Evolutionary conservation across 2,888 invertebrate genomes (phyloP), one percentile per base, ranked within the genome.

Genomic region (Gymnocheta viridis): DNA sequence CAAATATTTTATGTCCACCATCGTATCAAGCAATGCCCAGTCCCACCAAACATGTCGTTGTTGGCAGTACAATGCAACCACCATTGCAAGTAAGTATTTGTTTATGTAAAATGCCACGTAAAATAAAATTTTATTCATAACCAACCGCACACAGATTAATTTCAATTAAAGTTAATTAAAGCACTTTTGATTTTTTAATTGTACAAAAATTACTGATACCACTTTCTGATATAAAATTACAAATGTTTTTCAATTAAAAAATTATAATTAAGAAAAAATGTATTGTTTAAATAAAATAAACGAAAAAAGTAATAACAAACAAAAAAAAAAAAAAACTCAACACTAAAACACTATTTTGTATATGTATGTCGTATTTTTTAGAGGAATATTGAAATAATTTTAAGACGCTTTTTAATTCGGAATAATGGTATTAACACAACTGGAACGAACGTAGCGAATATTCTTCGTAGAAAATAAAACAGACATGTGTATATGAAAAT

Each of bases 1-100:
- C 98, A n/a, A 98, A 98, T 62, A 96, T 98, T 89, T 93, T 98
- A 73, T 98, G 98, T 92, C 98, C 97, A 89, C 96, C 96, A 51
- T 95, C 96, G 22, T 97, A 98, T 90, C 98, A 97, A 93, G 95
- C 96, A 95, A 84, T 97, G 97, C 90, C 97, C 95, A 90, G 92
- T 88, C 92, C 92, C 85, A 92, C 92, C 82, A 92, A 92, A 93
- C 93, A 92, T 87, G 93, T 93, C 19, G 93, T 93, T 24, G 93
- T 93, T 54, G 93, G 93, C 54, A 93, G 93, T 67, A 93, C 93
- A 14, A 92, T 92, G 92, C 92, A 92, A 85, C 92, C 92, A 12
- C 92, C 92, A 56, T 69, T 92, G 86, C 92, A 92, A 87, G 92
- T 92, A 88, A 87, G 85, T 87, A 69, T 41, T 54, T 35, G 44